Percentiles rank a stretch among this genome's conserved stretches.
These are phyloP conservation scores for Acanthornis magna DNA, from an alignment of 2,797 vertebrate species.

Conservation along the genomic window DNA sequence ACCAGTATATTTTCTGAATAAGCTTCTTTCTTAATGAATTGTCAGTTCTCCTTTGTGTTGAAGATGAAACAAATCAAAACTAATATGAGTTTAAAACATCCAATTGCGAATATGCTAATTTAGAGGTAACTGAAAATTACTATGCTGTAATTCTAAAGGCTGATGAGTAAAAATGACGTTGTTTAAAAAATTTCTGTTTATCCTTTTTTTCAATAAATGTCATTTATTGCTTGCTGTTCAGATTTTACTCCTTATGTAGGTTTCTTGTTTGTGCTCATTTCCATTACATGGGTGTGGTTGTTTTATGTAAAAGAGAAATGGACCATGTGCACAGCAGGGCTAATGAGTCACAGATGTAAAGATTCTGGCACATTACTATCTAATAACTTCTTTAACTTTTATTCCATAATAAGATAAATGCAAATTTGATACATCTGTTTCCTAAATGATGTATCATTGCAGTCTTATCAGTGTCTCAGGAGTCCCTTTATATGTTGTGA, in stretches of 20 bases:
- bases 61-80: not conserved
- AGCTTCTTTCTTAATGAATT: not conserved
- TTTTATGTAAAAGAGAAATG: constrained; percentile 57
- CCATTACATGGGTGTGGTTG: constrained; percentile 19
- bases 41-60: not conserved
- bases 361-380: constrained; percentile 63
- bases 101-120: not conserved
- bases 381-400: constrained; percentile 72
- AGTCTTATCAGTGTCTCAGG: constrained; percentile 24
- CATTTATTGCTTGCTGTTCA: constrained; percentile 42
- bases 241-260: constrained; percentile 40
- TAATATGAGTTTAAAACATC: not conserved
- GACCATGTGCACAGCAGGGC: constrained; percentile 59
- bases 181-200: constrained; percentile 50
- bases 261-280: constrained; percentile 66
- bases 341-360: constrained; percentile 80
- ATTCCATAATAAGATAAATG: constrained; percentile 69
- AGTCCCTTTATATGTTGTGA: not conserved
- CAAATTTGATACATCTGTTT: constrained; percentile 72
- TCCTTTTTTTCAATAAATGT: constrained; percentile 50
- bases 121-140: not conserved
- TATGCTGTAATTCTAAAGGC: not conserved
- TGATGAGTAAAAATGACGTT: not conserved
- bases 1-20: not conserved
- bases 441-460: constrained; percentile 54